Evolutionary conservation across 2,113 vertebrate genomes (phyloP).

Genomic region (Scomber japonicus): DNA sequence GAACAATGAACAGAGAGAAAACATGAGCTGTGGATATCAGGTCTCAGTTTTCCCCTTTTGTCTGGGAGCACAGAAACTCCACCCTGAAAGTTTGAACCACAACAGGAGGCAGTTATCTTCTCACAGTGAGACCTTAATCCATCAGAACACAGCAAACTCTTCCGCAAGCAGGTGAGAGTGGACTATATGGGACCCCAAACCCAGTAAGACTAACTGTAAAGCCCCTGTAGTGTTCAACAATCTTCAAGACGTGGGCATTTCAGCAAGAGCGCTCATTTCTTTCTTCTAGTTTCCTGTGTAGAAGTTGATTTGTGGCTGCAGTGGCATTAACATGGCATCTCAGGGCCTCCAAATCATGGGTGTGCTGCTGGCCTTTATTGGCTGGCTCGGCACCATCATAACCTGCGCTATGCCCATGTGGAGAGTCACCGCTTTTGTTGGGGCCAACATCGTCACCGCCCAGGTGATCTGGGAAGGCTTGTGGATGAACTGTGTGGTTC

Average conservation of each 20-base stretch:
- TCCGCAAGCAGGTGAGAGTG: constrained; percentile 10
- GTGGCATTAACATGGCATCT: constrained; percentile 75
- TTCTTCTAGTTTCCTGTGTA: not conserved
- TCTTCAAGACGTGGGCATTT: not conserved
- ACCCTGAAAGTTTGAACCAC: constrained; percentile 67
- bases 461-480: constrained; percentile 86
- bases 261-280: not conserved
- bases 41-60: constrained; percentile 74
- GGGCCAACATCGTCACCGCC: constrained; percentile 84
- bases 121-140: constrained; percentile 36
- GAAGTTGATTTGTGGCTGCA: not conserved
- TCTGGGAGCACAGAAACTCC: constrained; percentile 69
- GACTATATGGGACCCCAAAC: not conserved
- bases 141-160: constrained; percentile 23
- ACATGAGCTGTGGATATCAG: constrained; percentile 63
- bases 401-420: constrained; percentile 85
- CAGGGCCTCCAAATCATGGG: constrained; percentile 86
- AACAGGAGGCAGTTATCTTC: constrained; percentile 36
- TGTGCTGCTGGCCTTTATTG: constrained; percentile 79
- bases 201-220: too few species aligned
- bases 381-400: constrained; percentile 84
- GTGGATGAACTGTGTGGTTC: constrained; percentile 87
- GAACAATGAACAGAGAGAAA: constrained; percentile 69
- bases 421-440: constrained; percentile 85
- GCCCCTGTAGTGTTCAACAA: not conserved